Evolutionary conservation across 2,113 vertebrate species (phyloP), one percentile per base, ranked within the genome.

Genomic region (Ochotona princeps): DNA sequence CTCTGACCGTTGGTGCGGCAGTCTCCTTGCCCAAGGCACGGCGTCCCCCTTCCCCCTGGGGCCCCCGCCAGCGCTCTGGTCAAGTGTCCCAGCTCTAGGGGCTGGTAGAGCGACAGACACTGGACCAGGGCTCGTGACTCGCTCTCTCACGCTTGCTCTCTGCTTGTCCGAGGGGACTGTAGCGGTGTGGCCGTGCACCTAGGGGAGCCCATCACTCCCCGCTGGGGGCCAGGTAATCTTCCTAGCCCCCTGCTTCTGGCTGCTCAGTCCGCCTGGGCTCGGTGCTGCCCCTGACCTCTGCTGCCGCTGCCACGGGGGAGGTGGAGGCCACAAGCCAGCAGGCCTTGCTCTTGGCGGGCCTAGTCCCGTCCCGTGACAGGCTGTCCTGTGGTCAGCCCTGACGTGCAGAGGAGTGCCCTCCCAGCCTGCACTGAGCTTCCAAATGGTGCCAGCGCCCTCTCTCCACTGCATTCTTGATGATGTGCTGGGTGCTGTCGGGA

Each of bases 321-420:
- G 21, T 0, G 0, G 61, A 28, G 25, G 25, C 54, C 1, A 30
- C 21, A 17, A 5, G 8, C 51, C 9, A 1, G 51, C 14, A 28
- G 54, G 54, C 54, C 54, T 10, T 57, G 54, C 18, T 57, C 54
- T 57, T 13, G 3, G 54, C 18, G 38, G 54, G 18, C 17, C 54
- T 17, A 57, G 18, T 15, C 54, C 54, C 18, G 18, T 15, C 54
- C 54, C 18, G 54, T 57, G 54, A 57, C 54, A 57, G 54, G 54
- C 54, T 57, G 14, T 57, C 54, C 54, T 57, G 54, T 17, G 54
- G 54, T 57, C 54, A 15, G 54, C 54, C 54, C 54, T 18, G 15
- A 14, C 18, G 54, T 11, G 54, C 54, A 57, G 54, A 57, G 54
- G 54, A 57, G 54, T 18, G 38, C 12, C 54, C 54, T 57, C 54